Conservation (phyloP, 2,888 invertebrate species). For the Dryomyza anilis region DNA sequence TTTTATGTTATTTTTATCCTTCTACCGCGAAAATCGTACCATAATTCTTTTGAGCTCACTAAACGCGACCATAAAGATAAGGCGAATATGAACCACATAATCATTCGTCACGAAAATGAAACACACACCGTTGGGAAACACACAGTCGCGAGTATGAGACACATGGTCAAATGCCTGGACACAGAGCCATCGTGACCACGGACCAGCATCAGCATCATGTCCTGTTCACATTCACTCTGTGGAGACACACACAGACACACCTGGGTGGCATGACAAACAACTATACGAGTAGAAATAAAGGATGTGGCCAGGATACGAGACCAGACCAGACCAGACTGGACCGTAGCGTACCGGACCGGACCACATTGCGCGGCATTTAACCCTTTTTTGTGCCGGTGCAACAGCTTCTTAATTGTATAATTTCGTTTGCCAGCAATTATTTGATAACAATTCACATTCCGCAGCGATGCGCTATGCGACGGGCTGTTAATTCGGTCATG, state of each 20-base stretch:
- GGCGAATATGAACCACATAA: conserved; percentile 47
- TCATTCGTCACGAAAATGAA: conserved; percentile 27
- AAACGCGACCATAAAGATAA: conserved; percentile 60
- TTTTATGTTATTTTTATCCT: conserved; percentile 20
- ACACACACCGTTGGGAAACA: too few species aligned
- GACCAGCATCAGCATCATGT: too few species aligned
- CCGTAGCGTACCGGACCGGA: not conserved
- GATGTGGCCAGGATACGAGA: conserved; percentile 21
- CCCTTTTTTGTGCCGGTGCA: conserved; percentile 32
- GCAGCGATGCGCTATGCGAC: not conserved
- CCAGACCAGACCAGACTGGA: conserved; percentile 11
- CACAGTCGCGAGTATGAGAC: not conserved
- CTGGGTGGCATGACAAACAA: too few species aligned
- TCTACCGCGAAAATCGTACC: conserved; percentile 37
- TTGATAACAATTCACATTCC: conserved; percentile 56
- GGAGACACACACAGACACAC: too few species aligned
- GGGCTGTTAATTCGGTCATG: not conserved
- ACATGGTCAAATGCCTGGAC: too few species aligned
- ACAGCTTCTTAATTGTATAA: conserved; percentile 57
- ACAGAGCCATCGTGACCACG: too few species aligned
- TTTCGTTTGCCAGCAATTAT: conserved; percentile 59
- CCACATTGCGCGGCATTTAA: conserved; percentile 30
- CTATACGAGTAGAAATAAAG: too few species aligned
- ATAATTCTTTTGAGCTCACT: conserved; percentile 50
- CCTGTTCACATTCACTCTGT: too few species aligned